Evolutionary conservation across 2,888 invertebrate species (phyloP).

Genomic region (Drosophila emarginata): DNA sequence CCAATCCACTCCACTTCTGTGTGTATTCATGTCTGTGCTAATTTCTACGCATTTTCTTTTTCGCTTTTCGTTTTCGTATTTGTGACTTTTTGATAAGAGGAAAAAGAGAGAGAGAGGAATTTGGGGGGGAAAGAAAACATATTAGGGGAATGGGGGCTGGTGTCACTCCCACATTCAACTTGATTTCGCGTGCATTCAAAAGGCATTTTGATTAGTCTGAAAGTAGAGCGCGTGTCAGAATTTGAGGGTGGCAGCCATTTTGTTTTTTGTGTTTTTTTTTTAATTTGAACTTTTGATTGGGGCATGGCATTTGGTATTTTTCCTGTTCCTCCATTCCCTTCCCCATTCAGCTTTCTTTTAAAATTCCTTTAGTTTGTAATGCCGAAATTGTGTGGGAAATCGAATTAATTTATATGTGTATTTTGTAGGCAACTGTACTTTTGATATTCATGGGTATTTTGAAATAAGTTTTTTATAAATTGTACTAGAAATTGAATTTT

Average conservation of each 20-base stretch:
- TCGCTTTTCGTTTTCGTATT: constrained; percentile 50
- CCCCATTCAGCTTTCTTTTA: not conserved
- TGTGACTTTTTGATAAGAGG: constrained; percentile 51
- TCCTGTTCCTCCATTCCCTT: not conserved
- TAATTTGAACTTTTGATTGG: constrained; percentile 48
- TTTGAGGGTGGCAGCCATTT: constrained; percentile 53
- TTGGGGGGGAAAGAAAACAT: not conserved
- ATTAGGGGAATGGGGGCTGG: not conserved
- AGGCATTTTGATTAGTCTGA: constrained; percentile 75
- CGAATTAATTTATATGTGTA: constrained; percentile 3
- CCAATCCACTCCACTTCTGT: constrained; percentile 54
- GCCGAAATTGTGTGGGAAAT: not conserved
- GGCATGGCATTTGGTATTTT: constrained; percentile 6
- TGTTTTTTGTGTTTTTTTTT: constrained; percentile 30
- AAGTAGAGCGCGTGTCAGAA: constrained; percentile 56
- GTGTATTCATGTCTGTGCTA: constrained; percentile 74
- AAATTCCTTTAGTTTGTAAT: not conserved
- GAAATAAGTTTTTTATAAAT: not conserved
- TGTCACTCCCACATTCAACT: constrained; percentile 55
- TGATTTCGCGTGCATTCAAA: constrained; percentile 73
- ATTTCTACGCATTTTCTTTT: constrained; percentile 68
- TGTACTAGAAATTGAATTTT: not conserved
- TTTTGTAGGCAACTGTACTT: constrained; percentile 8
- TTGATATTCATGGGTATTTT: not conserved
- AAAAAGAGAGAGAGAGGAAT: not conserved